Conservation (phyloP, 2,888 invertebrate species). For the Malthinus seriepunctatus region DNA sequence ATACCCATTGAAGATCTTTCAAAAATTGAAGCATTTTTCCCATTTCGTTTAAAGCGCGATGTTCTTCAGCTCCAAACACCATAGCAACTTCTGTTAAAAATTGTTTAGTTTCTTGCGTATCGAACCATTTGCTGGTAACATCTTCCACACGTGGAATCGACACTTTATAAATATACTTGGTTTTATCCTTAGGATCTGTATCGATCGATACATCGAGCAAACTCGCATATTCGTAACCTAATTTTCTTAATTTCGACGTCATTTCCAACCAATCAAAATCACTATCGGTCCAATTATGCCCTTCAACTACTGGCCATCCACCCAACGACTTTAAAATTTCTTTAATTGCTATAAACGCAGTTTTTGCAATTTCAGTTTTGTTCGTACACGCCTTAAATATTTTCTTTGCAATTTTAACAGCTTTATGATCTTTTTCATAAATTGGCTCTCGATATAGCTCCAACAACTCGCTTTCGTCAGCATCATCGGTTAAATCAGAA, state of each 20-base stretch:
- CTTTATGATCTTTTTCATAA: conserved; percentile 13
- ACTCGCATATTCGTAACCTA: conserved; percentile 37
- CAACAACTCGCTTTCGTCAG: neutral
- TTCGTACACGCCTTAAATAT: conserved; percentile 39
- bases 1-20: conserved; percentile 2
- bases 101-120: conserved; percentile 11
- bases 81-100: conserved; percentile 14
- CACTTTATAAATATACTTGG: conserved; percentile 16
- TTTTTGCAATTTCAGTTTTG: conserved; percentile 28
- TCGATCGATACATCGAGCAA: conserved; percentile 6
- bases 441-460: conserved; percentile 12
- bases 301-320: conserved; percentile 43
- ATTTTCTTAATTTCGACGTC: conserved; percentile 36
- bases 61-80: conserved; percentile 10
- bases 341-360: conserved; percentile 28
- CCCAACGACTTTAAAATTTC: conserved; percentile 37
- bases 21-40: neutral
- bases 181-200: conserved; percentile 13
- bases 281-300: conserved; percentile 33
- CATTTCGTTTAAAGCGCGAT: conserved; percentile 8
- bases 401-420: conserved; percentile 10
- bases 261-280: conserved; percentile 39
- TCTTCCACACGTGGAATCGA: conserved; percentile 16
- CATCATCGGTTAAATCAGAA: neutral
- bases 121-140: conserved; percentile 12